Evolutionary conservation across 2,888 invertebrate species (phyloP).

Genomic region (Limnephilus marmoratus): DNA sequence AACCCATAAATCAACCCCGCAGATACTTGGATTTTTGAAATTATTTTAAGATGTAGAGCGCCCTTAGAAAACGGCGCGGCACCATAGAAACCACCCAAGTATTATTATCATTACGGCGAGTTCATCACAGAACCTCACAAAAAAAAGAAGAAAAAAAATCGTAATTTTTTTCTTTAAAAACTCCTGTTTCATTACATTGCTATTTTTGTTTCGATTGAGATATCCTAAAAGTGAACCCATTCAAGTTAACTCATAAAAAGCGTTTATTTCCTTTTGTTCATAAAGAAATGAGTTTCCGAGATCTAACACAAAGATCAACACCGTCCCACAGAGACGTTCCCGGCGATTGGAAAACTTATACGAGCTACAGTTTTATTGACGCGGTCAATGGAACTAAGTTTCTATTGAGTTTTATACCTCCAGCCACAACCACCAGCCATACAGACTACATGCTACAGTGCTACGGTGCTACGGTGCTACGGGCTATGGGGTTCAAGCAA

Average conservation of each 20-base stretch:
- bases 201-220: neutral
- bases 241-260: neutral
- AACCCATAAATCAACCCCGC: too few species aligned
- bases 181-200: neutral
- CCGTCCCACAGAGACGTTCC: conserved; percentile 16
- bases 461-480: too few species aligned
- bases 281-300: neutral
- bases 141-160: neutral
- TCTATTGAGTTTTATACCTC: conserved; percentile 17
- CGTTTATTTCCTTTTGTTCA: neutral
- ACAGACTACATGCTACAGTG: too few species aligned
- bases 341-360: conserved; percentile 35
- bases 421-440: neutral
- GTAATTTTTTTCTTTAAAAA: neutral
- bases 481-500: neutral
- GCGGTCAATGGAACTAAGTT: conserved; percentile 31
- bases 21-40: too few species aligned
- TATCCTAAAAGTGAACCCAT: neutral
- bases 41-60: too few species aligned
- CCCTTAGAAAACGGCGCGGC: too few species aligned
- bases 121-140: too few species aligned
- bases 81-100: too few species aligned
- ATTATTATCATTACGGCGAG: too few species aligned
- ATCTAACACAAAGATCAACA: conserved; percentile 29
- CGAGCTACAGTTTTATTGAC: conserved; percentile 31